phyloP scores from a whole-genome alignment of 2,888 invertebrate genomes.

The Eudasyphora cyanicolor region DNA sequence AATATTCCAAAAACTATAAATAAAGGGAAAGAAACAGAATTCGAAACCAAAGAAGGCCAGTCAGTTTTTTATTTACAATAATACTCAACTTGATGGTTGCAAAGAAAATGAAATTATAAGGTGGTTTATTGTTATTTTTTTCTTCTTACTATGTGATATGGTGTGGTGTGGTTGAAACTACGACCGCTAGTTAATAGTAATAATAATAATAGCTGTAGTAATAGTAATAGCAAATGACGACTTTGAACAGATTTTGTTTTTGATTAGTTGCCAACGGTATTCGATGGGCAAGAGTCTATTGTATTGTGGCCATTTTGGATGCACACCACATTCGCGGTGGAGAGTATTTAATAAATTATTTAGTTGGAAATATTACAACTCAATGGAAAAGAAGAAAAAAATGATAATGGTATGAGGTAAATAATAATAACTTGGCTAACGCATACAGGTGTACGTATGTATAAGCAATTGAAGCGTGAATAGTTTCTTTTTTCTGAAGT shows the following conservation, averaged over 20 bases:
- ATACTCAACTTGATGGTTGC: background rate
- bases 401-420: background rate
- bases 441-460: background rate
- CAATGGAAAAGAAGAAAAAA: background rate
- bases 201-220: too few species aligned
- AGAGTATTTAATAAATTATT: conserved; percentile 19
- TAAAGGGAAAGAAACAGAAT: background rate
- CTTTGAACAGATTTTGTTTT: conserved; percentile 16
- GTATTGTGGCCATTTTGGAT: background rate
- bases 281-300: background rate
- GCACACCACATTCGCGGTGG: background rate
- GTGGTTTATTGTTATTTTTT: background rate
- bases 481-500: conserved; percentile 43
- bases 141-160: background rate
- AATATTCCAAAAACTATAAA: too few species aligned
- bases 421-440: conserved; percentile 4
- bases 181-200: background rate
- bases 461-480: conserved; percentile 53
- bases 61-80: background rate
- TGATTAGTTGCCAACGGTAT: background rate
- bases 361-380: background rate
- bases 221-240: background rate
- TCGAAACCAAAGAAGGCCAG: background rate
- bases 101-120: background rate
- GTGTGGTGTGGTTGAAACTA: background rate